Conservation (phyloP, 2,797 vertebrate genomes). For the Danionella dracula region DNA sequence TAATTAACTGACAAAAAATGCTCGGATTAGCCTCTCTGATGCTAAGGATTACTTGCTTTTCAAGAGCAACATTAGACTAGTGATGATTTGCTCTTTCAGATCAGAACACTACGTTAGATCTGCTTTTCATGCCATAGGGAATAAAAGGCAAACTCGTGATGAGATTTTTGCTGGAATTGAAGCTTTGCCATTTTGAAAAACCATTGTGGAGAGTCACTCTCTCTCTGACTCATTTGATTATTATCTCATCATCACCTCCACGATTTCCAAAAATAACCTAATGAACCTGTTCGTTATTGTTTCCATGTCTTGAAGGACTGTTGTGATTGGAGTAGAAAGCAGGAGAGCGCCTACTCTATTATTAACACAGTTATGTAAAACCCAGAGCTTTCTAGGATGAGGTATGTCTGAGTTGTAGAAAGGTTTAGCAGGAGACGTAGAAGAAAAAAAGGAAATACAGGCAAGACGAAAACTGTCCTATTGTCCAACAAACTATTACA, state of each 20-base stretch:
- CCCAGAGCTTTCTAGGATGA: slow-evolving; percentile 3
- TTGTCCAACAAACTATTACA: slow-evolving; percentile 32
- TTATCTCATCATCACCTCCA: slow-evolving; percentile 21
- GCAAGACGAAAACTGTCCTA: no score
- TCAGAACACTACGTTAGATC: background rate
- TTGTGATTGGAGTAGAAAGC: slow-evolving; percentile 37
- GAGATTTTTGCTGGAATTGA: slow-evolving; percentile 8
- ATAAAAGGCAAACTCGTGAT: background rate
- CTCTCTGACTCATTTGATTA: slow-evolving; percentile 52
- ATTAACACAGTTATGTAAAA: slow-evolving; percentile 59
- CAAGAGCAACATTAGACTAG: background rate
- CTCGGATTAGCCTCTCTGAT: slow-evolving; percentile 2
- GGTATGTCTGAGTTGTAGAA: background rate
- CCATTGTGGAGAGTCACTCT: slow-evolving; percentile 25
- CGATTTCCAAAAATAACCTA: slow-evolving; percentile 29
- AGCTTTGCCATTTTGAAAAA: slow-evolving; percentile 11
- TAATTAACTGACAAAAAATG: slow-evolving; percentile 16
- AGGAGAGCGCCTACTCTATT: slow-evolving; percentile 16
- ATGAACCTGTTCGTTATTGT: slow-evolving; percentile 52
- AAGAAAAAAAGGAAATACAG: background rate
- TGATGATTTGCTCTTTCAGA: background rate
- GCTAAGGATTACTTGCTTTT: slow-evolving; percentile 1
- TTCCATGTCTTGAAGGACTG: slow-evolving; percentile 47
- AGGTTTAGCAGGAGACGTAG: background rate
- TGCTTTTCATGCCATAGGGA: background rate